A percentile compares a stretch with the other conserved stretches of the same genome.
Conservation (phyloP, 2,797 vertebrate genomes). For the Geotrypetes seraphini region DNA sequence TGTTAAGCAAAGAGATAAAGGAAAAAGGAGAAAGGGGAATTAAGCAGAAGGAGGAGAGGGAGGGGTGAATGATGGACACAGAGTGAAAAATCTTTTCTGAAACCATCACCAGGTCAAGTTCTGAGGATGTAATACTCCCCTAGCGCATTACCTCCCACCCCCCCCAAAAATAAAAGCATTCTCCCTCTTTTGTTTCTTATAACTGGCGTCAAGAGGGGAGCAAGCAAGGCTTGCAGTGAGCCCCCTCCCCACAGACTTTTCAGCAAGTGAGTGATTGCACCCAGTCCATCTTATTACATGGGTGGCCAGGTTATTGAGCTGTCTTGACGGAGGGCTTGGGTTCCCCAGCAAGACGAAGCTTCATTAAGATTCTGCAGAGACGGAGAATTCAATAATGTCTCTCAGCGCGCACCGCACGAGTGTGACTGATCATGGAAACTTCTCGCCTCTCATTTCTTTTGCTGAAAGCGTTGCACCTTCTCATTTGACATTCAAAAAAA, state of each 20-base stretch:
- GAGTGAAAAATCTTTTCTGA: too few relatives aligned
- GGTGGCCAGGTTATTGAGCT: constrained; percentile 77
- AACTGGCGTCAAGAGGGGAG: too few relatives aligned
- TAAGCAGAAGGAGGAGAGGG: too few relatives aligned
- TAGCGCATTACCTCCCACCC: too few relatives aligned
- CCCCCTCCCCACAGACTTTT: constrained; percentile 14
- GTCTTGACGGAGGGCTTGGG: constrained; percentile 62
- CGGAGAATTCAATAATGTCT: constrained; percentile 81
- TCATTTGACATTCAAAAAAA: constrained; percentile 61
- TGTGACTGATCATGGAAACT: constrained; percentile 73
- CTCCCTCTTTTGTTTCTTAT: too few relatives aligned
- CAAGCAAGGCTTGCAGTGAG: constrained; percentile 25
- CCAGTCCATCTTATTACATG: constrained; percentile 77
- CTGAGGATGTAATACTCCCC: too few relatives aligned
- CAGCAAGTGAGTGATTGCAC: constrained; percentile 59
- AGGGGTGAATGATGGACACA: too few relatives aligned
- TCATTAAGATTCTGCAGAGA: constrained; percentile 81
- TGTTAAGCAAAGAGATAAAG: too few relatives aligned
- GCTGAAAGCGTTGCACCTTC: constrained; percentile 55
- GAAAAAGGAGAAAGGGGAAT: too few relatives aligned
- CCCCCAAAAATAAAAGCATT: too few relatives aligned
- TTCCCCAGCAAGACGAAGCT: constrained; percentile 66
- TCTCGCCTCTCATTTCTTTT: constrained; percentile 58
- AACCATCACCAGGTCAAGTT: too few relatives aligned
- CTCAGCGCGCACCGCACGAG: constrained; percentile 64